phyloP scores from a whole-genome alignment of 2,113 vertebrate species.

The Tinamus guttatus region DNA sequence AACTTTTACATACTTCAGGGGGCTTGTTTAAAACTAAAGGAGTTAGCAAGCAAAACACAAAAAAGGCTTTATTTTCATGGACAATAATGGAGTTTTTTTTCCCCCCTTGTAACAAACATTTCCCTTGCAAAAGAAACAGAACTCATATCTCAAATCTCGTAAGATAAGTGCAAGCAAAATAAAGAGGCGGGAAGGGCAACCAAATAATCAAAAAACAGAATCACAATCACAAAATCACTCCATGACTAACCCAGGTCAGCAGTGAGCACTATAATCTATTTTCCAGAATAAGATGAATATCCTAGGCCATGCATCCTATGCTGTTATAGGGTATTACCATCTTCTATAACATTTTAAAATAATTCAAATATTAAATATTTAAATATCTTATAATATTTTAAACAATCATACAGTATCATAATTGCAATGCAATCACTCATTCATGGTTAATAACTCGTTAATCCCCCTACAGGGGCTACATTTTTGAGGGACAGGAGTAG shows the following conservation, averaged over 20 bases:
- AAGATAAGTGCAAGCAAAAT: neutral
- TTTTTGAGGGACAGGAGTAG: neutral
- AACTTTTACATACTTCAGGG: neutral
- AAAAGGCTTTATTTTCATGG: neutral
- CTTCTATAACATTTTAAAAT: neutral
- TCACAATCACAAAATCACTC: neutral
- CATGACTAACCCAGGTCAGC: neutral
- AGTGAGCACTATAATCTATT: neutral
- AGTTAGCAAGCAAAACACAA: too few species aligned
- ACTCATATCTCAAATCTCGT: neutral
- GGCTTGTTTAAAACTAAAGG: neutral
- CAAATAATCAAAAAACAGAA: neutral
- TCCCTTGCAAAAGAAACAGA: neutral
- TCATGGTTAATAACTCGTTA: neutral
- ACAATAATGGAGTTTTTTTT: neutral
- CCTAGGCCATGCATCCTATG: neutral
- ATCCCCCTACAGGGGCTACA: neutral
- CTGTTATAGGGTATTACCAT: neutral
- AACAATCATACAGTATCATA: neutral
- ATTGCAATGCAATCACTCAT: neutral
- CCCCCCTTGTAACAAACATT: neutral
- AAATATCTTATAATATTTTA: neutral
- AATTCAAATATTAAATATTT: too few species aligned
- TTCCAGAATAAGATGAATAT: neutral
- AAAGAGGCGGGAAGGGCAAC: neutral